Conservation (phyloP, 2,113 vertebrate species). For the Myodes glareolus region DNA sequence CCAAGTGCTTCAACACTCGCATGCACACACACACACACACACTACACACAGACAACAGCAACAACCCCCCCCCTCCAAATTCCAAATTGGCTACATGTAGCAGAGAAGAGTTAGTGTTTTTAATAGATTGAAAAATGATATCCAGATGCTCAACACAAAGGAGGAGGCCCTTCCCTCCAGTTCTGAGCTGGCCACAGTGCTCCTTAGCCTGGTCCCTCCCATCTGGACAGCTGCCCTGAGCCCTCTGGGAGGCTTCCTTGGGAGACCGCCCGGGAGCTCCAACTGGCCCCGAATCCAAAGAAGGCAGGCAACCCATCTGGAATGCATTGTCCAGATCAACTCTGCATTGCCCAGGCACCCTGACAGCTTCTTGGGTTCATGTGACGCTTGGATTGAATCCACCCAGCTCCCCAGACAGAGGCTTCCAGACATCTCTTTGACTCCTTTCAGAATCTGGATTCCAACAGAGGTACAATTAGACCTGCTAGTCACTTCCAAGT, state of each 20-base stretch:
- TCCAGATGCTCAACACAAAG: constrained; percentile 78
- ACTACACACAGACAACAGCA: background rate
- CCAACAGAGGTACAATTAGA: constrained; percentile 68
- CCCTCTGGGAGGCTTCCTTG: constrained; percentile 71
- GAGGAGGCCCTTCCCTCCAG: constrained; percentile 39
- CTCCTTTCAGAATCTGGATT: constrained; percentile 66
- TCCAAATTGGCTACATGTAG: constrained; percentile 67
- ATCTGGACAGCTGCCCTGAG: constrained; percentile 67
- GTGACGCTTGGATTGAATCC: constrained; percentile 64
- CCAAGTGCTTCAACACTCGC: background rate
- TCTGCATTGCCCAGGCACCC: constrained; percentile 68
- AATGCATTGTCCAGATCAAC: constrained; percentile 58
- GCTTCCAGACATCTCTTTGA: constrained; percentile 64
- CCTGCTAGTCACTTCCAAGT: constrained; percentile 70
- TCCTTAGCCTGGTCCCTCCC: constrained; percentile 50
- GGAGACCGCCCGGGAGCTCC: constrained; percentile 69
- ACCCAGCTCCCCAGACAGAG: constrained; percentile 57
- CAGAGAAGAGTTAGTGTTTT: constrained; percentile 71
- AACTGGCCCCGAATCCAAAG: constrained; percentile 68
- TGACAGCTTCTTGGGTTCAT: constrained; percentile 67
- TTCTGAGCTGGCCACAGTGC: constrained; percentile 33
- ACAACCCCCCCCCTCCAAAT: background rate
- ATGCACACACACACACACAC: background rate
- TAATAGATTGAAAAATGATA: constrained; percentile 77
- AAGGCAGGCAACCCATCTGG: constrained; percentile 76